Evolutionary conservation across 1,140 invertebrate species (phyloP), one percentile per base, ranked within the genome.

Genomic region (Eupristina koningsbergeri): DNA sequence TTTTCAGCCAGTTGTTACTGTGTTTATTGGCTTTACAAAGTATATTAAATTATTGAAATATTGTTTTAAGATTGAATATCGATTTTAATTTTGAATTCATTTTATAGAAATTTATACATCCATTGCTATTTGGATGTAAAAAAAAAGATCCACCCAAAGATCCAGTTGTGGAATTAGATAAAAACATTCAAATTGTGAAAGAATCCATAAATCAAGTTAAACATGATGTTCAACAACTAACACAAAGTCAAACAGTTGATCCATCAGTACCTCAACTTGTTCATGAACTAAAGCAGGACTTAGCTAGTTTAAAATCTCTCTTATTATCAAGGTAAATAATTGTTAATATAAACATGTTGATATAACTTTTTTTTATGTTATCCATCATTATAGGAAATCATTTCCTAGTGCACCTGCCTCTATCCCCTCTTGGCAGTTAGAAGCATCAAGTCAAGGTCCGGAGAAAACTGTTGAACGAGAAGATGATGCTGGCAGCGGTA

Each of bases 281-380:
- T 50, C 94, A 94, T 87, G 94, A 94, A 83, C 93, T 97, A 83
- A 96, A 96, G 88, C 93, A 94, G 71, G 96, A 97, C 89, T 93
- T 97, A 84, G 93, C 95, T 85, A 96, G 95, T 86, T 94, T 97
- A 53, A 97, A 96, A 90, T 95, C 95, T 76, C 93, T 97, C 85
- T 91, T 96, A 69, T 90, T 97, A 39, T 96, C 95, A 88, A 95
- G 95, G 95, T 95, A 89, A 73, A 63, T 71, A 58, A 50, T 58
- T 58, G 22, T 7, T 58, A 26, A 9, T 0, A 26, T 58, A 22
- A 58, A 58, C 6, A 26, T 58, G 6, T 3, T 5, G 26, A 58
- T 26, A 26, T 26, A 22, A 26, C 5, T 5, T 9, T 53, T 53
- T 58, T 58, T 0, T 58, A 58, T 26, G 19, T 58, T 58, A 15